These are phyloP conservation scores for Drosophila neotestacea DNA, from an alignment of 2,888 invertebrate genomes.

Conservation along the genomic window DNA sequence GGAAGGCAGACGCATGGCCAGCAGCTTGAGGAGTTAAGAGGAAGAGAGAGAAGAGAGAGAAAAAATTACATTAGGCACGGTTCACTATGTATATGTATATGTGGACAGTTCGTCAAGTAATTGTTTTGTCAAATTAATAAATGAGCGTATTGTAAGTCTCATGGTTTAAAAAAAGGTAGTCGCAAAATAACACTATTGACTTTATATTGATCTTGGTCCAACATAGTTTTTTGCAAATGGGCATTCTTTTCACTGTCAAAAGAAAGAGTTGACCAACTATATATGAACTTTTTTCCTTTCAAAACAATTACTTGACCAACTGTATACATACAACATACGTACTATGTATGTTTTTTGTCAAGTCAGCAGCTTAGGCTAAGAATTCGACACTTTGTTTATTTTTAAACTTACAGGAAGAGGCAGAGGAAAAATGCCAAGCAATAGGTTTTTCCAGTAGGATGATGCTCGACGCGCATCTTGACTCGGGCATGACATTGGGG, in stretches of 20 bases:
- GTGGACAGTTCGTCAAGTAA: background rate
- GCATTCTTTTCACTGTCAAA: too few relatives aligned
- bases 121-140: too few relatives aligned
- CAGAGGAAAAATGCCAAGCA: constrained; percentile 50
- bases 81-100: background rate
- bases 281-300: background rate
- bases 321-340: background rate
- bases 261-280: too few relatives aligned
- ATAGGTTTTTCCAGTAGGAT: constrained; percentile 58
- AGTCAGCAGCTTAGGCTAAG: background rate
- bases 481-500: constrained; percentile 50
- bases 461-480: constrained; percentile 40
- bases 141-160: too few relatives aligned
- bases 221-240: too few relatives aligned
- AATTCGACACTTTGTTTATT: background rate
- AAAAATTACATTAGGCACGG: background rate
- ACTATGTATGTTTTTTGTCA: background rate
- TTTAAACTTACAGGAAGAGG: constrained; percentile 42
- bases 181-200: too few relatives aligned
- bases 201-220: too few relatives aligned
- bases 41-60: background rate
- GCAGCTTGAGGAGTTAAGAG: constrained; percentile 28
- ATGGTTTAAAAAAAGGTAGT: too few relatives aligned
- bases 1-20: constrained; percentile 67
- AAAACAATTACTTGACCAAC: background rate